Conservation (phyloP, 2,113 vertebrate species). For the Gallinago undulata region DNA sequence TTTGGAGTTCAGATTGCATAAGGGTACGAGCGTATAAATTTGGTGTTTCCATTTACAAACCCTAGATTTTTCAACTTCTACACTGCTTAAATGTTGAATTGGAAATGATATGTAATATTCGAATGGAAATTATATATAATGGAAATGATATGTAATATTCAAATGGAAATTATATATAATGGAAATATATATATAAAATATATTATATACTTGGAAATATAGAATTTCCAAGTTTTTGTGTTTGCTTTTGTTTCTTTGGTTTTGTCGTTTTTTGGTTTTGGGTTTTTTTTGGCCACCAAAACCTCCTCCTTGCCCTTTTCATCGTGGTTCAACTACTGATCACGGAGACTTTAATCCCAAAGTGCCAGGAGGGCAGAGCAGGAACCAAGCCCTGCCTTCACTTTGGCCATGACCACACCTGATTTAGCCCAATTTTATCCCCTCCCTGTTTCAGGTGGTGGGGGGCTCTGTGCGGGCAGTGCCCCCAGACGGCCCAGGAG, state of each 20-base stretch:
- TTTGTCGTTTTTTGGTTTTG: too few species aligned
- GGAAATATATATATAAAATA: too few species aligned
- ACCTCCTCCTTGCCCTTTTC: neutral
- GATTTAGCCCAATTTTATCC: neutral
- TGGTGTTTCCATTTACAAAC: neutral
- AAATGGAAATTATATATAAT: too few species aligned
- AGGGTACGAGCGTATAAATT: fast-evolving
- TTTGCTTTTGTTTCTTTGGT: too few species aligned
- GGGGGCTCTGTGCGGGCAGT: fast-evolving
- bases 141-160: neutral
- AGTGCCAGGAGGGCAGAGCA: neutral
- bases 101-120: neutral
- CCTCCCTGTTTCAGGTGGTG: neutral
- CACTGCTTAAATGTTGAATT: neutral
- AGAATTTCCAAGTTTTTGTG: neutral
- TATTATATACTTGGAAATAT: too few species aligned
- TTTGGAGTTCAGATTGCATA: neutral
- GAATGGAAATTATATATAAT: neutral
- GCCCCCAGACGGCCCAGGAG: neutral
- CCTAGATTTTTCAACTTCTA: neutral
- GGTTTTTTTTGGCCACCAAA: neutral
- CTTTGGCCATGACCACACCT: neutral
- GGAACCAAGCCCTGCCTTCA: neutral
- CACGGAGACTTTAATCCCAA: neutral
- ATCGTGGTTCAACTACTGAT: neutral